These are phyloP conservation scores for Alca torda DNA, from an alignment of 2,797 vertebrate species.

Conservation along the genomic window DNA sequence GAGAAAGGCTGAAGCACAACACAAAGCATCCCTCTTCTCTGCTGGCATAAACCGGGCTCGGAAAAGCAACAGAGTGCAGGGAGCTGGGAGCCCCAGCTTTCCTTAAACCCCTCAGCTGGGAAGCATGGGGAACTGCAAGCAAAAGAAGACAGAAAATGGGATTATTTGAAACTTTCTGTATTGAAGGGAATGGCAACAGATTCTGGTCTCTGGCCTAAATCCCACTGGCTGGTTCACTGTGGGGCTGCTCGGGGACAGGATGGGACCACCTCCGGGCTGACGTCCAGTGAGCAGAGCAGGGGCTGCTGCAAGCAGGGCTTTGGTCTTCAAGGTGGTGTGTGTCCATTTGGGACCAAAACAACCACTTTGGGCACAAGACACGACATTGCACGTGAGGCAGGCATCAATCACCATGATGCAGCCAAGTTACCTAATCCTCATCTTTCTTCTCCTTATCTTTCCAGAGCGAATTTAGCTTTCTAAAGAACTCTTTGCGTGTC, in stretches of 20 bases:
- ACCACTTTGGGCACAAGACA: background rate
- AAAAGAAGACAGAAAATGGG: background rate
- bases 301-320: background rate
- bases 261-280: background rate
- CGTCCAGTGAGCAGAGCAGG: accelerated
- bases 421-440: background rate
- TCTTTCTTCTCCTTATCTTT: background rate
- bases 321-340: background rate
- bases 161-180: background rate
- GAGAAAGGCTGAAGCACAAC: background rate
- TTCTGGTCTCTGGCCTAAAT: background rate
- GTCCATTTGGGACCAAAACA: background rate
- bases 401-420: accelerated
- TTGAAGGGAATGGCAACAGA: background rate
- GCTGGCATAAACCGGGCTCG: background rate
- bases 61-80: background rate
- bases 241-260: background rate
- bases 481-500: background rate
- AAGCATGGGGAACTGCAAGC: background rate
- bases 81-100: background rate
- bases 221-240: background rate
- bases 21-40: background rate
- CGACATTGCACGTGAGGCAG: background rate
- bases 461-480: background rate
- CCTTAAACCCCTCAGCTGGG: background rate